Conservation (phyloP, 1,140 invertebrate genomes). For the Elymnias hypermnestra region DNA sequence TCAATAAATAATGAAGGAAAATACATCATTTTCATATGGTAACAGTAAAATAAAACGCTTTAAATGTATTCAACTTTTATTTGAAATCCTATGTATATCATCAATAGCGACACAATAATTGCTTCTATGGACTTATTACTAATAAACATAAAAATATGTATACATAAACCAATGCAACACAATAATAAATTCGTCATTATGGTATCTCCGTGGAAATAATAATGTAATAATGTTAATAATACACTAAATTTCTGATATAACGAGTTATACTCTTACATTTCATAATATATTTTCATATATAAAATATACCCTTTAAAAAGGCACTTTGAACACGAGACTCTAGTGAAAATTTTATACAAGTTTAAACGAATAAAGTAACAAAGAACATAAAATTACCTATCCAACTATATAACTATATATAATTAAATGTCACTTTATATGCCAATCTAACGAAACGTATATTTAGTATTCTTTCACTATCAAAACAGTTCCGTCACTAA, state of each 20-base stretch:
- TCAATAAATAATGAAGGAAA: no score
- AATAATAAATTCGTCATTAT: not conserved
- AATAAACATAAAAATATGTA: not conserved
- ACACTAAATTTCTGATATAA: not conserved
- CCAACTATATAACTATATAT: no score
- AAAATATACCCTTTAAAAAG: no score
- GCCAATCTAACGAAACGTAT: no score
- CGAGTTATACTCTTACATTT: not conserved
- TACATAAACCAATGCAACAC: not conserved
- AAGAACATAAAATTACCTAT: not conserved
- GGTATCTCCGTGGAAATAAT: not conserved
- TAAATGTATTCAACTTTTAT: not conserved
- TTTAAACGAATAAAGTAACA: no score
- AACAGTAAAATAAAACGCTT: not conserved
- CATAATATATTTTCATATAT: no score
- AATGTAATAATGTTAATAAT: not conserved
- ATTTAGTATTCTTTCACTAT: no score
- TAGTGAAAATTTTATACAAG: no score
- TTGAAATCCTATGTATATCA: not conserved
- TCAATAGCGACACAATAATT: not conserved
- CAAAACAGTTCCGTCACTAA: no score
- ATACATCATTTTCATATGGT: not conserved
- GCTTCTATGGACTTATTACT: not conserved
- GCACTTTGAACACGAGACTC: no score
- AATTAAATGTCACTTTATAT: no score